Evolutionary conservation across 2,113 vertebrate species (phyloP).

Genomic region (Sturnus vulgaris): DNA sequence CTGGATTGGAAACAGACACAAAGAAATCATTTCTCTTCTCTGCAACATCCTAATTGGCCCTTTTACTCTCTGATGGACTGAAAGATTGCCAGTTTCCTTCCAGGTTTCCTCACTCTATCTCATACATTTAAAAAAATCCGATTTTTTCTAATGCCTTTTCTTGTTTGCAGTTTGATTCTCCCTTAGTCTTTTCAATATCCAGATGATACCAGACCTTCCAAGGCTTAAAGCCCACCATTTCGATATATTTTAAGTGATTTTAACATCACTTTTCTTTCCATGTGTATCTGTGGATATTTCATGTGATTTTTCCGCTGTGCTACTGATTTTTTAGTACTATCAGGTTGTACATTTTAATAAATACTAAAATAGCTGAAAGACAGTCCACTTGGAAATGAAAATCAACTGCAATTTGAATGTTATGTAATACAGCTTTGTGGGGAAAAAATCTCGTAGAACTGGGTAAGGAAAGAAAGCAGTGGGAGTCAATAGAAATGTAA

Average conservation of each 20-base stretch:
- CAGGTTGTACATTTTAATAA: constrained; percentile 5
- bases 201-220: not conserved
- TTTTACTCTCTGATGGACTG: not conserved
- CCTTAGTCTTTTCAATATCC: not conserved
- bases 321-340: not conserved
- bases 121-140: not conserved
- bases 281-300: not conserved
- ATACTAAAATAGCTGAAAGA: constrained; percentile 16
- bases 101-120: not conserved
- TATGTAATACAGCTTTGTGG: not conserved
- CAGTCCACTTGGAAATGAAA: constrained; percentile 20
- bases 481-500: constrained; percentile 18
- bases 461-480: constrained; percentile 28
- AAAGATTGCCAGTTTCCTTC: not conserved
- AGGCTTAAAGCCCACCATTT: not conserved
- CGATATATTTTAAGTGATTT: not conserved
- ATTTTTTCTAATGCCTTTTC: not conserved
- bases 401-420: constrained; percentile 16
- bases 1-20: not conserved
- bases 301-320: not conserved
- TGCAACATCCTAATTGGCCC: not conserved
- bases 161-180: not conserved
- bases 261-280: not conserved
- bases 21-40: constrained; percentile 17
- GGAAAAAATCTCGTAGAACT: not conserved